phyloP scores from a whole-genome alignment of 2,888 invertebrate genomes.

The Galeopsomyia nigrocyanea region DNA sequence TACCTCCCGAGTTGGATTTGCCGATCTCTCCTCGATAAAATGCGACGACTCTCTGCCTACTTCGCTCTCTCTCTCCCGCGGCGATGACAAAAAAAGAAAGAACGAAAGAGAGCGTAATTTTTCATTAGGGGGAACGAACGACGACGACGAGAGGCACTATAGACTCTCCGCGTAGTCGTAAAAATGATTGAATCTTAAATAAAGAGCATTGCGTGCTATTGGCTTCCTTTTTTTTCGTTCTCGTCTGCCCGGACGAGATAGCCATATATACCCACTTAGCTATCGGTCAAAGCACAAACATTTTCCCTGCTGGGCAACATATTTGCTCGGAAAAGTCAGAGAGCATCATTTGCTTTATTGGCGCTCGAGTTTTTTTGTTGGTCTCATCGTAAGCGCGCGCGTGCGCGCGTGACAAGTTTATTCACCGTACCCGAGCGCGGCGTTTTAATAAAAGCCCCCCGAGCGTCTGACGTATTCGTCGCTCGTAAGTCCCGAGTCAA shows the following conservation, averaged over 20 bases:
- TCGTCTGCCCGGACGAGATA: conserved; percentile 4
- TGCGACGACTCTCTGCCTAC: conserved; percentile 1
- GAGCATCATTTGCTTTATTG: conserved; percentile 1
- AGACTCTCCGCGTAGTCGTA: conserved; percentile 25
- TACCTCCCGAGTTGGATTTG: conserved; percentile 33
- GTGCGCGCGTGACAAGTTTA: no score
- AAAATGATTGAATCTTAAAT: conserved; percentile 48
- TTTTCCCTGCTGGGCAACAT: conserved; percentile 1
- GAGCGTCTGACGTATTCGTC: conserved; percentile 7
- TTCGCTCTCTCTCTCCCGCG: conserved; percentile 18
- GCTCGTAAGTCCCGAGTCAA: background rate
- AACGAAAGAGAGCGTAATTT: conserved; percentile 39
- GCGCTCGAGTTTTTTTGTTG: no score
- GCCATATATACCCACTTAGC: conserved; percentile 10
- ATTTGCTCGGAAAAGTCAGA: background rate
- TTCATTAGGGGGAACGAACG: conserved; percentile 37
- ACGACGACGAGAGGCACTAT: background rate
- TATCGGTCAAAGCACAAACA: conserved; percentile 41
- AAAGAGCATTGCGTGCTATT: conserved; percentile 26
- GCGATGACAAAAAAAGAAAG: conserved; percentile 39
- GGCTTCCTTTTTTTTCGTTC: conserved; percentile 16
- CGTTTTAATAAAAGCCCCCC: conserved; percentile 6
- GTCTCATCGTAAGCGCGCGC: no score
- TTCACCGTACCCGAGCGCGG: conserved; percentile 15
- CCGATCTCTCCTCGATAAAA: conserved; percentile 38